Evolutionary conservation across 2,797 vertebrate genomes (phyloP).

Genomic region (Sebastes vulpes): DNA sequence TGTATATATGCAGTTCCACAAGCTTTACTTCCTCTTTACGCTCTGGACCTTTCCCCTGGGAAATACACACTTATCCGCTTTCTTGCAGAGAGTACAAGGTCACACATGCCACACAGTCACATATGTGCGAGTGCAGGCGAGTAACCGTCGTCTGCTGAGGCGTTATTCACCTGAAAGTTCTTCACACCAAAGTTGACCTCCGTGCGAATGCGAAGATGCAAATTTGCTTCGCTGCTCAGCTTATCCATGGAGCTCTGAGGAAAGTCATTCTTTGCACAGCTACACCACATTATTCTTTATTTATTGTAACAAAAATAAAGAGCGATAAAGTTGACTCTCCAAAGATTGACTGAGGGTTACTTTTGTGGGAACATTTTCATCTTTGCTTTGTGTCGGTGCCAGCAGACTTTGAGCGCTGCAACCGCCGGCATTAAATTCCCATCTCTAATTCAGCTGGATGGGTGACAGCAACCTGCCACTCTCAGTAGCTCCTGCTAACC

Average conservation of each 20-base stretch:
- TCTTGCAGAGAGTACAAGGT: background rate
- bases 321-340: background rate
- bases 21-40: background rate
- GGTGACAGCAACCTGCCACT: constrained; percentile 57
- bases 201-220: no score
- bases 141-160: no score
- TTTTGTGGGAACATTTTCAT: constrained; percentile 1
- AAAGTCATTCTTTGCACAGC: background rate
- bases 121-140: no score
- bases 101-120: no score
- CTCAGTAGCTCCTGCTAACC: constrained; percentile 13
- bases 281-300: background rate
- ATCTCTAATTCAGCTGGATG: constrained; percentile 59
- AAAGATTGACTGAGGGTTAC: constrained; percentile 5
- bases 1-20: no score
- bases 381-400: constrained; percentile 30
- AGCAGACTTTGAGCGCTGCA: constrained; percentile 29
- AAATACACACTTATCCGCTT: background rate
- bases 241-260: background rate
- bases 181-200: no score
- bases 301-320: background rate
- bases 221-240: background rate
- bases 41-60: background rate
- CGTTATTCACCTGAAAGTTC: no score
- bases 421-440: constrained; percentile 30